Conservation (phyloP, 2,888 invertebrate species). For the Epiperipatus broadwayi region DNA sequence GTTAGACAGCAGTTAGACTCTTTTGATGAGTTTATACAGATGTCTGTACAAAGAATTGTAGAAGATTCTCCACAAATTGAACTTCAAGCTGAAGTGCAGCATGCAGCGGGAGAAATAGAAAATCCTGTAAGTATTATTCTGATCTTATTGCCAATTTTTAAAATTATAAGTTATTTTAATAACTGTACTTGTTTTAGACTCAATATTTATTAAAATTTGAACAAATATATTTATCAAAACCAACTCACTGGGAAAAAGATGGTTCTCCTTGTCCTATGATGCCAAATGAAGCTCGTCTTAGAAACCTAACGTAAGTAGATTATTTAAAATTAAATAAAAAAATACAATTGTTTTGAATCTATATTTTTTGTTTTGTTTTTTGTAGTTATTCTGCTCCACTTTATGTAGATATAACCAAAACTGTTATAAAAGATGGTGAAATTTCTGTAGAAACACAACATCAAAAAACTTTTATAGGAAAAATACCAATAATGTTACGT, state of each 20-base stretch:
- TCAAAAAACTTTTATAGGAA: slow-evolving; percentile 52
- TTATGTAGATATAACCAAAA: slow-evolving; percentile 97
- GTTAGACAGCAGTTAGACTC: slow-evolving; percentile 37
- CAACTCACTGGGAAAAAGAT: slow-evolving; percentile 99
- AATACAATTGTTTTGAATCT: neutral
- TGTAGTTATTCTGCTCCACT: slow-evolving; percentile 77
- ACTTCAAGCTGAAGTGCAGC: slow-evolving; percentile 36
- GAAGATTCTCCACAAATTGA: slow-evolving; percentile 36
- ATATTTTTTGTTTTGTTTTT: no score
- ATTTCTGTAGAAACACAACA: slow-evolving; percentile 58
- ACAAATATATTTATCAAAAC: slow-evolving; percentile 95
- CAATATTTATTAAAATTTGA: slow-evolving; percentile 88
- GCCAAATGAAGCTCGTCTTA: slow-evolving; percentile 93
- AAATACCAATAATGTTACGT: slow-evolving; percentile 97
- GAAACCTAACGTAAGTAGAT: slow-evolving; percentile 57
- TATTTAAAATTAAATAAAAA: neutral
- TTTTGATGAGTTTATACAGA: slow-evolving; percentile 36
- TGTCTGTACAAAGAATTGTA: slow-evolving; percentile 36
- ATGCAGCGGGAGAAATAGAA: slow-evolving; percentile 27
- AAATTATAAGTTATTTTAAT: neutral
- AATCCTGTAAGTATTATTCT: slow-evolving; percentile 19
- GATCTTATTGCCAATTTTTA: slow-evolving; percentile 18
- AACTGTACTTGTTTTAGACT: slow-evolving; percentile 39
- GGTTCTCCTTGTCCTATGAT: slow-evolving; percentile 98
- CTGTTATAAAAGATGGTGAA: slow-evolving; percentile 69